Conservation (phyloP, 1,140 invertebrate species). For the fruit fly (Drosophila melanogaster) region DNA sequence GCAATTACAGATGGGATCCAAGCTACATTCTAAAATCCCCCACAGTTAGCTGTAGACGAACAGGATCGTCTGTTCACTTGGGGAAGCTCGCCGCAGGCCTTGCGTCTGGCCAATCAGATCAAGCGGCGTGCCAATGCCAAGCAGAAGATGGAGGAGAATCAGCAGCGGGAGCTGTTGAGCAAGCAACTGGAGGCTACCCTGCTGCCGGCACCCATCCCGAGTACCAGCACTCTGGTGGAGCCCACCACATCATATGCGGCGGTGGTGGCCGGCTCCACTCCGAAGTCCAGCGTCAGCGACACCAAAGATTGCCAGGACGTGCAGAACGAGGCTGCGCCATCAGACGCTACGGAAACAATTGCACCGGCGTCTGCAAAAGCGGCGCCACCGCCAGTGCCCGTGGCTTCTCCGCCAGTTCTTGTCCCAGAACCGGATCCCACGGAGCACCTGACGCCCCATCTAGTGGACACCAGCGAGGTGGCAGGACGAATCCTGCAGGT, state of each 20-base stretch:
- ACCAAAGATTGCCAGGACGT: conserved; percentile 47
- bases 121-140: conserved; percentile 86
- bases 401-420: conserved; percentile 8
- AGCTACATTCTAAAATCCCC: conserved; percentile 14
- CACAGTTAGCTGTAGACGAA: conserved; percentile 89
- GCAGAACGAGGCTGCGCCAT: conserved; percentile 50
- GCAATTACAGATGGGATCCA: no score
- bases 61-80: conserved; percentile 90
- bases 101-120: conserved; percentile 89
- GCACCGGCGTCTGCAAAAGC: conserved; percentile 5
- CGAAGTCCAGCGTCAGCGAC: conserved; percentile 40
- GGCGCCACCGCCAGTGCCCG: neutral
- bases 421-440: conserved; percentile 68
- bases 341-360: conserved; percentile 57
- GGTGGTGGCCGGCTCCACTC: conserved; percentile 61
- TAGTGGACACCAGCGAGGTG: conserved; percentile 87
- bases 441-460: conserved; percentile 86
- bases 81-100: conserved; percentile 91
- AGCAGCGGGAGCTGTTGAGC: conserved; percentile 73
- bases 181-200: conserved; percentile 75
- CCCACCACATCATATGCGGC: conserved; percentile 68
- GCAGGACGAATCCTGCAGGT: conserved; percentile 87
- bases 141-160: conserved; percentile 84
- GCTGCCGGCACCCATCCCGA: conserved; percentile 31
- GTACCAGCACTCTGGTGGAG: conserved; percentile 46